A percentile compares a stretch with the other conserved stretches of the same genome.
Evolutionary conservation across 1,140 invertebrate genomes (phyloP).

Genomic region (Hypsibius dujardini): DNA sequence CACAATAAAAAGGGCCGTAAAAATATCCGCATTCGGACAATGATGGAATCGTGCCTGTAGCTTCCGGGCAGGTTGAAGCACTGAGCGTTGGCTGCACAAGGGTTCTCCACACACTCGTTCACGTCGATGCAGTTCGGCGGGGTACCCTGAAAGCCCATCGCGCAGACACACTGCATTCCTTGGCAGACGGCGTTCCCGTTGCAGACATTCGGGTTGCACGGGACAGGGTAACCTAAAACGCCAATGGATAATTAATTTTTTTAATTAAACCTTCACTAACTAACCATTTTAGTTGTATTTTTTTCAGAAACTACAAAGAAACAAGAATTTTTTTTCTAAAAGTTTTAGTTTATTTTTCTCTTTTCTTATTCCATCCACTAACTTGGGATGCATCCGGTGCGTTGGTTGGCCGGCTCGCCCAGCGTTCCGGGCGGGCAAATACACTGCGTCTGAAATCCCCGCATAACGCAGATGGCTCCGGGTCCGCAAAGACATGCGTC

Average conservation of each 20-base stretch:
- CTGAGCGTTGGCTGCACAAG: slow-evolving; percentile 61
- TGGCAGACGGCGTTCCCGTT: slow-evolving; percentile 11
- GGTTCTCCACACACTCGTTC: slow-evolving; percentile 62
- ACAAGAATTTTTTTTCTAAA: no score
- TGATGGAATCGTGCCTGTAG: no score
- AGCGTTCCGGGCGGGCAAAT: slow-evolving; percentile 57
- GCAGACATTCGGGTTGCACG: slow-evolving; percentile 13
- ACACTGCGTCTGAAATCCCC: slow-evolving; percentile 40
- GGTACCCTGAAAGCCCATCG: slow-evolving; percentile 18
- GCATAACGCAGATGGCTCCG: slow-evolving; percentile 54
- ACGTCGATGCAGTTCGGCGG: slow-evolving; percentile 46
- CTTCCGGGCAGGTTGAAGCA: slow-evolving; percentile 62
- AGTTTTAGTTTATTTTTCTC: background rate
- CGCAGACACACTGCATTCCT: slow-evolving; percentile 13
- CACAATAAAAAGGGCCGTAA: no score
- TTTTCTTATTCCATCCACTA: slow-evolving; percentile 15
- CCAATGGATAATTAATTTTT: slow-evolving; percentile 19
- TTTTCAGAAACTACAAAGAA: no score
- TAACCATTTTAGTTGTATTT: no score
- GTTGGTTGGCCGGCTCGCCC: slow-evolving; percentile 56
- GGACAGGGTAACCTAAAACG: slow-evolving; percentile 23
- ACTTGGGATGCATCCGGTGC: background rate
- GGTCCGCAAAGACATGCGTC: slow-evolving; percentile 49
- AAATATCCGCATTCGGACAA: no score
- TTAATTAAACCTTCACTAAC: no score